Evolutionary conservation across 2,888 invertebrate species (phyloP).

Genomic region (Amblyjoppa fuscipennis): DNA sequence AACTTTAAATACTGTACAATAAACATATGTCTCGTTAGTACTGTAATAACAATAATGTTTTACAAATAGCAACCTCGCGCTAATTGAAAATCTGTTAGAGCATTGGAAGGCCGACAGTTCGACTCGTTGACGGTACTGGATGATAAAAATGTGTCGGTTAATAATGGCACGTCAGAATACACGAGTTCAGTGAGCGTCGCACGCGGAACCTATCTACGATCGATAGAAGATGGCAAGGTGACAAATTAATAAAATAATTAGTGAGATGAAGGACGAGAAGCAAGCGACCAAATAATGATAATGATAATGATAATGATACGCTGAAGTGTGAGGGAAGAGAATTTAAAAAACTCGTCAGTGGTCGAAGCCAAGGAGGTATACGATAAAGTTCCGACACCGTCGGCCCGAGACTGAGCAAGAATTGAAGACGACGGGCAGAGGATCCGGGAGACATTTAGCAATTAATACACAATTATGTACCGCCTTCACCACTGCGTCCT

Average conservation of each 20-base stretch:
- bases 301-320: neutral
- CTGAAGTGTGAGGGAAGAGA: constrained; percentile 31
- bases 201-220: constrained; percentile 62
- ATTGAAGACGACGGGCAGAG: constrained; percentile 46
- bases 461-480: constrained; percentile 77
- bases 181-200: neutral
- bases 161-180: neutral
- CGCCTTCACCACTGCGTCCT: constrained; percentile 66
- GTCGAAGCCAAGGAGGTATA: constrained; percentile 31
- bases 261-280: constrained; percentile 12
- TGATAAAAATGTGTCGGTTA: constrained; percentile 44
- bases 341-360: constrained; percentile 65
- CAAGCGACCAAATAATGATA: constrained; percentile 8
- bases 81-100: constrained; percentile 47
- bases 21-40: neutral
- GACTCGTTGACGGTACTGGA: constrained; percentile 12
- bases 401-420: neutral
- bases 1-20: neutral
- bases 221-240: constrained; percentile 53
- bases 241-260: constrained; percentile 66
- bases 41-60: constrained; percentile 24
- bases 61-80: constrained; percentile 13
- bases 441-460: constrained; percentile 74
- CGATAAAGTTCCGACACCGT: neutral
- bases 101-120: neutral